phyloP scores from a whole-genome alignment of 2,797 vertebrate species.

The Diglossa cyanea region DNA sequence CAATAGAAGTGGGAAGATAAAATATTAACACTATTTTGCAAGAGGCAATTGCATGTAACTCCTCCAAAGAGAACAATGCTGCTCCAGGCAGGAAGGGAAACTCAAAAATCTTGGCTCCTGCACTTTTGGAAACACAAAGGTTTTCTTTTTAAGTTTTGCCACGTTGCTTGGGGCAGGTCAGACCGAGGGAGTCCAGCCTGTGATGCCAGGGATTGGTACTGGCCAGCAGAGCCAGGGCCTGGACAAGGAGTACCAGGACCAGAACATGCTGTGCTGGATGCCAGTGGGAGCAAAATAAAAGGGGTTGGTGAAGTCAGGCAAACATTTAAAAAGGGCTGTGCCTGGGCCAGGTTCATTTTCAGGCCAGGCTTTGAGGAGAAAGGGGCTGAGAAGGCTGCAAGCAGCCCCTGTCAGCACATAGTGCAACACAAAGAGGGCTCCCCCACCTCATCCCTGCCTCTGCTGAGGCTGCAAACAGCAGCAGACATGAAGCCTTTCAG shows the following conservation, averaged over 20 bases:
- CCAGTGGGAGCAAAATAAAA: background rate
- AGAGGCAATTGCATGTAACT: constrained; percentile 35
- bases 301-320: background rate
- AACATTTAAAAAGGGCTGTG: background rate
- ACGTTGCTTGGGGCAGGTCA: constrained; percentile 6
- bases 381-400: constrained; percentile 25
- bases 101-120: constrained; percentile 25
- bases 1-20: constrained; percentile 53
- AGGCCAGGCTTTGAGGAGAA: background rate
- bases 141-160: constrained; percentile 15
- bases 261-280: background rate
- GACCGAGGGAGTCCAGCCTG: background rate
- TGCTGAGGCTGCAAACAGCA: background rate
- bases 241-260: background rate
- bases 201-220: background rate
- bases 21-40: constrained; percentile 51
- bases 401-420: background rate
- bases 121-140: constrained; percentile 19
- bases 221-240: background rate
- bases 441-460: background rate
- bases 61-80: constrained; percentile 50
- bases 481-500: background rate
- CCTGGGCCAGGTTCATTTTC: background rate
- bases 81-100: constrained; percentile 51
- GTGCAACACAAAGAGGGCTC: constrained; percentile 15